phyloP scores from a whole-genome alignment of 1,140 invertebrate species.

The Zophobas atratus region DNA sequence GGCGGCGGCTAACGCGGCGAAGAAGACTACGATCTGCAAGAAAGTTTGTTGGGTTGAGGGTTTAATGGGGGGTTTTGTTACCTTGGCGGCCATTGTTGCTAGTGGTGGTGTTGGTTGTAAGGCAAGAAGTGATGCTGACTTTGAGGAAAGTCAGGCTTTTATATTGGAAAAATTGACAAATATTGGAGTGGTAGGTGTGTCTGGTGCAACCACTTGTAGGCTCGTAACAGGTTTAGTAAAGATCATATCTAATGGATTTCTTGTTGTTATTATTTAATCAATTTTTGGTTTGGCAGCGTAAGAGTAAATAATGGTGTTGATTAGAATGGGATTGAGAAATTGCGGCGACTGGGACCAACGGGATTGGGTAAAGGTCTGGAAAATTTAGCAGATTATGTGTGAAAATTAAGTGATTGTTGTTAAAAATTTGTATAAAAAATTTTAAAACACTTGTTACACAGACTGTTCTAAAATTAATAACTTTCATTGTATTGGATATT shows the following conservation, averaged over 20 bases:
- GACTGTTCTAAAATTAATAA: too few species aligned
- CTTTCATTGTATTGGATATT: too few species aligned
- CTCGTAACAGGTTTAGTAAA: slow-evolving; percentile 36
- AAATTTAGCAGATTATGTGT: too few species aligned
- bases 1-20: slow-evolving; percentile 55
- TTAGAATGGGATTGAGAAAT: too few species aligned
- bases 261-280: slow-evolving; percentile 39
- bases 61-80: neutral
- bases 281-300: slow-evolving; percentile 61
- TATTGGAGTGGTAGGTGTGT: slow-evolving; percentile 63
- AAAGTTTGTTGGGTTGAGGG: slow-evolving; percentile 15
- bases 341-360: too few species aligned
- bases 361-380: too few species aligned
- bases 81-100: slow-evolving; percentile 30
- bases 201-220: neutral
- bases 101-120: slow-evolving; percentile 6
- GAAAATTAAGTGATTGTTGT: too few species aligned
- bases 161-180: slow-evolving; percentile 37
- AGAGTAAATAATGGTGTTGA: neutral
- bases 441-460: too few species aligned
- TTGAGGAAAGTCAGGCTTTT: slow-evolving; percentile 47
- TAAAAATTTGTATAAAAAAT: too few species aligned
- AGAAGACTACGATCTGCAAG: slow-evolving; percentile 58
- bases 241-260: slow-evolving; percentile 31
- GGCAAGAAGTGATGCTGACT: slow-evolving; percentile 50